These are phyloP conservation scores for Ennomos erosarius DNA, from an alignment of 2,888 invertebrate genomes.

Conservation along the genomic window DNA sequence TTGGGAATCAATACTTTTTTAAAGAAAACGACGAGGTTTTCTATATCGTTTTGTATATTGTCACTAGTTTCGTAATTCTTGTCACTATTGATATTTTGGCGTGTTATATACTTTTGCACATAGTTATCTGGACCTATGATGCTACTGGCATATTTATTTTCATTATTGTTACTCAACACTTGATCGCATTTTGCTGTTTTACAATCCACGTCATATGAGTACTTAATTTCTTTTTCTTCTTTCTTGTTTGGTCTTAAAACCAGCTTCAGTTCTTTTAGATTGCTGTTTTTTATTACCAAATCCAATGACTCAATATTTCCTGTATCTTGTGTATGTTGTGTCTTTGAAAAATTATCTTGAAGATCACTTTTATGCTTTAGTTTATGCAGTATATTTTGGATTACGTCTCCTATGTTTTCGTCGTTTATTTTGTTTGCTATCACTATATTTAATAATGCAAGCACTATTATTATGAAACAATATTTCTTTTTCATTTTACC, in stretches of 20 bases:
- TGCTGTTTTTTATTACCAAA: not conserved
- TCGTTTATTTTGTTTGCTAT: not conserved
- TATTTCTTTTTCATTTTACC: constrained; percentile 4
- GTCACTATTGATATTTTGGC: not conserved
- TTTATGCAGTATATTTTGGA: not conserved
- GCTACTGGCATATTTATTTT: not conserved
- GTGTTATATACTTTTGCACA: too few relatives aligned
- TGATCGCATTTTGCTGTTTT: not conserved
- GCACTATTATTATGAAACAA: not conserved
- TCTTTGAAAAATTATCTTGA: not conserved
- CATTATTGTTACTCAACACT: not conserved
- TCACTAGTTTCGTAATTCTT: not conserved
- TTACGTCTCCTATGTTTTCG: not conserved
- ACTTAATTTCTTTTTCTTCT: not conserved
- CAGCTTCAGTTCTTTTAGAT: constrained; percentile 2
- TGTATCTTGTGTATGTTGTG: not conserved
- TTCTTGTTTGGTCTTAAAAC: not conserved
- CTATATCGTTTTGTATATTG: not conserved
- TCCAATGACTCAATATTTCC: not conserved
- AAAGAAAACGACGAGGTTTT: not conserved
- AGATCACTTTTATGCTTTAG: not conserved
- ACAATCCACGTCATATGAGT: not conserved
- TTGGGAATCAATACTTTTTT: not conserved
- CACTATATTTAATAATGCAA: not conserved
- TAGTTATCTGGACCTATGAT: too few relatives aligned